Evolutionary conservation across 2,888 invertebrate species (phyloP), one percentile per base, ranked within the genome.

Genomic region (Pheosia gnoma): DNA sequence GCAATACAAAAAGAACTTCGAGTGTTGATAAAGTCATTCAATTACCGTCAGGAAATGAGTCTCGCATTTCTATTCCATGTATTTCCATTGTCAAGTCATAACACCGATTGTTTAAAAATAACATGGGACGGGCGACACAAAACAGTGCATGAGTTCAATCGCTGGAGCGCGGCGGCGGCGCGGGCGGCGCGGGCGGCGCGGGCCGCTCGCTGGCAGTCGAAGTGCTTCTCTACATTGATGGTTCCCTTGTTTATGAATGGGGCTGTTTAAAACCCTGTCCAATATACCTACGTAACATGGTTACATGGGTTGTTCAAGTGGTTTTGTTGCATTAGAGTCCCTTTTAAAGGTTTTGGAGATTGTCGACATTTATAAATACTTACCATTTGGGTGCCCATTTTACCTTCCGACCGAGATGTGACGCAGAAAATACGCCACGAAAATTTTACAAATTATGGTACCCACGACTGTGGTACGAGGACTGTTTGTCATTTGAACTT

Each of bases 91-190:
- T 13, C n/a, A 57, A 36, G 36, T 57, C 45, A 43, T 36, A 36
- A 57, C 47, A 43, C 57, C 53, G 53, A 53, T 53, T 53, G 53
- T 53, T 53, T 53, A 53, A 38, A 25, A 53, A 51, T 38, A 53
- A 53, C 53, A 53, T 36, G 9, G 4, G 53, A 9, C 25, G 10
- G 13, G 5, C 25, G 13, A 25, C 25, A 25, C 51, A 36, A 38
- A 38, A 53, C 53, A 53, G 8, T 5, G 51, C 11, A 11, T 5
- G 53, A 10, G 51, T 8, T 51, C 25, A 13, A 4, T 8, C 25
- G 51, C 8, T 3, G 8, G 25, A 3, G 6, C 6, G 25, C 6
- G 25, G 7, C 51, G 51, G 6, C 25, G 7, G 25, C 51, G 25
- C 25, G 51, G 3, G 25, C 25, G n/a, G 6, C 6, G 25, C 6